Evolutionary conservation across 2,888 invertebrate species (phyloP), one percentile per base, ranked within the genome.

Genomic region (Caenorhabditis afra): DNA sequence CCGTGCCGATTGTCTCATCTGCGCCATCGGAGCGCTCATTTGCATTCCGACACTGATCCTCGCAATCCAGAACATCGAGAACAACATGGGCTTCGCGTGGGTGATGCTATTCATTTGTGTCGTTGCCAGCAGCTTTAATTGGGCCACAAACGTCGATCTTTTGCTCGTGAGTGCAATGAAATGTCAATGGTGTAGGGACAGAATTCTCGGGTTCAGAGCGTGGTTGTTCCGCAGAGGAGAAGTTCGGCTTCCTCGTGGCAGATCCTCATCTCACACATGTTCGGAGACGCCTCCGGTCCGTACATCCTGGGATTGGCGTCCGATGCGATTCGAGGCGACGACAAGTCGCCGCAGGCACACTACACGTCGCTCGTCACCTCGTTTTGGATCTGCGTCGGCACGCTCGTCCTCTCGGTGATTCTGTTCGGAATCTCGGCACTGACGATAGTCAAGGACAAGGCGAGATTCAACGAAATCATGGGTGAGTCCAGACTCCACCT

Each of bases 211-310:
- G 88, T 93, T 49, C 92, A 98, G 97, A 98, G 98, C 91, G 96
- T 97, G 59, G 96, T 99, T 16, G 93, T 97, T 84, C 99, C 99
- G 5, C 95, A 96, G 18, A 93, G 98, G 89, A 93, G 99, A 87
- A 95, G 97, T 3, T 95, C 97, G 10, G 99, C 99, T 5, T 97
- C 96, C 92, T 97, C 99, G 66, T 94, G 97, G 91, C 98, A 99
- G 92, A 96, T 99, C 89, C 93, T 99, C 55, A 93, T 97, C 86
- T 97, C 97, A 0, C 99, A 99, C 92, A 94, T 96, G 81, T 93
- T 99, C 62, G 99, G 99, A 16, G 99, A 99, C 92, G 99, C 99
- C 66, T 96, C 96, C 50, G 98, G 97, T 92, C 99, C 99, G 0
- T 99, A 96, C 80, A 91, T 99, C 86, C 94, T 99, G 83, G 99